Base-by-base conservation (phyloP, 2,888 invertebrate genomes). In the Drosophila atroscutellata region DNA sequence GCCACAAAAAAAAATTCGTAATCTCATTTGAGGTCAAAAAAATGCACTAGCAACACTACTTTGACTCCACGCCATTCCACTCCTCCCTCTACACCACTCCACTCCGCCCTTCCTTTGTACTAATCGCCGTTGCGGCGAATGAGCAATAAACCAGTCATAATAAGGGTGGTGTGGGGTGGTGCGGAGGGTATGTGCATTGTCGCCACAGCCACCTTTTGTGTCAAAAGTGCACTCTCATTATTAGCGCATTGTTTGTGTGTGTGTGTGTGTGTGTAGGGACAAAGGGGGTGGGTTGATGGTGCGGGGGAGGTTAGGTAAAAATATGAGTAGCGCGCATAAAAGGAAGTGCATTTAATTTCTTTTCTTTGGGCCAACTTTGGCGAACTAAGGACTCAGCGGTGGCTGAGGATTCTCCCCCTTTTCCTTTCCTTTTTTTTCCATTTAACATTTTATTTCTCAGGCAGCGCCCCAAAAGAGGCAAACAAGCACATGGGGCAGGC, bases 321-420 rank as follows among this genome's bases (percentile, higher is more conserved):
- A 89, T 86, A 89, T 85, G 87, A 86, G 90, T 66, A 54, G 71
- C 70, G 73, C 78, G 72, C 83, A 89, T 85, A 89, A 86, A 86
- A 85, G 90, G 88, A 88, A 86, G 90, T 89, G 90, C 86, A 86
- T 86, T 86, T 90, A 89, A 86, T 89, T 86, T 89, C 80, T 89
- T 86, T 86, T 87, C 89, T 89, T 82, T 89, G 75, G 28, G 55
- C 74, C 60, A 56, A 70, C 56, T 74, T 63, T 52, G 57, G 49
- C 42, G 50, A 24, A 49, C 49, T 39, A 64, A 36, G 61, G 20
- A 51, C 24, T 52, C 55, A 28, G 54, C 36, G 63, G n/a, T n/a
- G 9, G 39, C 18, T 42, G 42, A 13, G 50, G 8, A 24, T 52
- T 55, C 26, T 55, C 18, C 15, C 2, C 5, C 20, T 11, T 32